phyloP scores from a whole-genome alignment of 2,888 invertebrate species.

The Horisme vitalbata region DNA sequence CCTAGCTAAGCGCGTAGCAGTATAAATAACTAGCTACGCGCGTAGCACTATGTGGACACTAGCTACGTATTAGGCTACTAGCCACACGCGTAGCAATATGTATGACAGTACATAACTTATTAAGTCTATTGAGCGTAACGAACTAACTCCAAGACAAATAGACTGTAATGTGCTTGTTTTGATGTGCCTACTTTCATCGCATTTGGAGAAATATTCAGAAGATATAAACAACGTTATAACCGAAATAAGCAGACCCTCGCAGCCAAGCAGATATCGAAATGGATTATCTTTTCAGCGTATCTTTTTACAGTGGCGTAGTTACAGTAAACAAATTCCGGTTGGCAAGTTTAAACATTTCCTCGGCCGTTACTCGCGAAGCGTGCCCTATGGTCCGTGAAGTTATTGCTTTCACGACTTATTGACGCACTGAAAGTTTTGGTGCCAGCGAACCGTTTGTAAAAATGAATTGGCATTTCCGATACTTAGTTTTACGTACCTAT shows the following conservation, averaged over 20 bases:
- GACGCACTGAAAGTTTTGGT: conserved; percentile 49
- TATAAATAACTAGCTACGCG: too few relatives aligned
- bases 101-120: too few relatives aligned
- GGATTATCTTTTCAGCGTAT: conserved; percentile 30
- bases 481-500: conserved; percentile 10
- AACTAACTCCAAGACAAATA: too few relatives aligned
- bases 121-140: too few relatives aligned
- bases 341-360: conserved; percentile 61
- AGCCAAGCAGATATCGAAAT: conserved; percentile 9
- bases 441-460: conserved; percentile 36
- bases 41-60: too few relatives aligned
- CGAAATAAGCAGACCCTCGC: conserved; percentile 35
- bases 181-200: conserved; percentile 43
- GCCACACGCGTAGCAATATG: too few relatives aligned
- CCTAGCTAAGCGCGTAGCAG: too few relatives aligned
- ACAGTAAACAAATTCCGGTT: conserved; percentile 57
- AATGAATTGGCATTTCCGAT: conserved; percentile 35
- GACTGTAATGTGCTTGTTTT: conserved; percentile 53
- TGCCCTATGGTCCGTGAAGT: conserved; percentile 61
- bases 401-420: conserved; percentile 64
- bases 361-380: conserved; percentile 51
- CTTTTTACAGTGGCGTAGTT: conserved; percentile 40
- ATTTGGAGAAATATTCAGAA: conserved; percentile 32
- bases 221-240: conserved; percentile 35
- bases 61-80: too few relatives aligned